These are phyloP conservation scores for Gerris lacustris DNA, from an alignment of 2,888 invertebrate genomes.

Conservation along the genomic window DNA sequence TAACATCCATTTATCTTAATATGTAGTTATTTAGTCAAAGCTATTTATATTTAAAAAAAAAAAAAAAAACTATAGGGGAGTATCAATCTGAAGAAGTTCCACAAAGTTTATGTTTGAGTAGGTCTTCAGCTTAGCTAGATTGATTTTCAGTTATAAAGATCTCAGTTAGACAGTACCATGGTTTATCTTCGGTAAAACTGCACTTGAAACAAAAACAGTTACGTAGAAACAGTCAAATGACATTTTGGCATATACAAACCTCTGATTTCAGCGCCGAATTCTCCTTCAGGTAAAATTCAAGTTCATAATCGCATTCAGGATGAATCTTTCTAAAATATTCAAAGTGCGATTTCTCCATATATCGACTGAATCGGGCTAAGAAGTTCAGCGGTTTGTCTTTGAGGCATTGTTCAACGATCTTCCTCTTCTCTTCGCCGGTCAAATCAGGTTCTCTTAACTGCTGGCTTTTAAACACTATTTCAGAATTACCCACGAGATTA, in stretches of 20 bases:
- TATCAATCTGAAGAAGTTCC: too few species aligned
- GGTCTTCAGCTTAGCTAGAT: too few species aligned
- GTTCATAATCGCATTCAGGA: slow-evolving; percentile 41
- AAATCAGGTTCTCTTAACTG: slow-evolving; percentile 67
- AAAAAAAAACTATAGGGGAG: too few species aligned
- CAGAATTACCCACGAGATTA: slow-evolving; percentile 47
- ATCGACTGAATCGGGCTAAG: slow-evolving; percentile 62
- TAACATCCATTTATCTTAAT: too few species aligned
- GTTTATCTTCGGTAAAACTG: too few species aligned
- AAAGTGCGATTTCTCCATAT: slow-evolving; percentile 55
- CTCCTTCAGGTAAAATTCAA: slow-evolving; percentile 51
- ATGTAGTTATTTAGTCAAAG: too few species aligned
- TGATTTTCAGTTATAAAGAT: too few species aligned
- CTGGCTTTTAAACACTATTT: slow-evolving; percentile 66
- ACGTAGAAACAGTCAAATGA: too few species aligned
- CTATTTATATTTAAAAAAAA: too few species aligned
- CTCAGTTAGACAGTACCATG: too few species aligned
- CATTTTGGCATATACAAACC: neutral
- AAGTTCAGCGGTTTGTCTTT: slow-evolving; percentile 56
- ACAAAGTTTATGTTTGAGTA: too few species aligned
- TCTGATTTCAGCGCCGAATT: neutral
- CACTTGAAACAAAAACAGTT: too few species aligned
- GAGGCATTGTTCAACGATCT: slow-evolving; percentile 53
- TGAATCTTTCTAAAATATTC: slow-evolving; percentile 48
- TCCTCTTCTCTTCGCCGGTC: slow-evolving; percentile 52